Base-by-base conservation (phyloP, 2,888 invertebrate genomes). In the Eilema sororculum region DNA sequence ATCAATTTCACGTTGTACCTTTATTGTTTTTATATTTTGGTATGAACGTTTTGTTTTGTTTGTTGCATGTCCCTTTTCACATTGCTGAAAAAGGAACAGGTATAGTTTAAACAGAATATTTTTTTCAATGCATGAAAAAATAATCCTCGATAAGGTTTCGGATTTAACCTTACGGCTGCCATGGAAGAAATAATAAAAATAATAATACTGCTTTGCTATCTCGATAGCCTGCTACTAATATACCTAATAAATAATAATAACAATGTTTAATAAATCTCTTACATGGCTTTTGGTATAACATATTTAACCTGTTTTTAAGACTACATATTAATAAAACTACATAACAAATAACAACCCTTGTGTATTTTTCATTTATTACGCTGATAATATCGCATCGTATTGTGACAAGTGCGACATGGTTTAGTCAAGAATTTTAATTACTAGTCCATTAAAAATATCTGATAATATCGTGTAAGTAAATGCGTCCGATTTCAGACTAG, bases 381-480 rank as follows among this genome's bases (percentile, higher is more conserved):
- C 56, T 25, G 69, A 79, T 72, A 63, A 24, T n/a, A 73, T 80
- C 72, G 66, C 41, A 68, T 61, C 41, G 56, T 12, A 67, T 52
- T 61, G 66, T 66, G 67, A 66, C 33, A 69, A 68, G 63, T 60
- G 67, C 24, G 72, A 68, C 65, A 68, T 74, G 70, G 57, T 71
- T 68, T 30, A 57, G 70, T 71, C 62, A 70, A 78, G 73, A 80
- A 75, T 73, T 75, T 72, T 79, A 79, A 83, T 81, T 74, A 75
- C 56, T 41, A 65, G 57, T 41, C 62, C 58, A 75, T 86, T 83
- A 80, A 79, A 78, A 84, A 82, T 74, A 58, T 25, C 71, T 70
- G 86, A 86, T 87, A 79, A 62, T 78, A 87, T 87, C 86, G 62
- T 70, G 61, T 81, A 79, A 84, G 81, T 84, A 80, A 80, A 65